phyloP scores from a whole-genome alignment of 2,113 vertebrate genomes.

The Uria aalge region DNA sequence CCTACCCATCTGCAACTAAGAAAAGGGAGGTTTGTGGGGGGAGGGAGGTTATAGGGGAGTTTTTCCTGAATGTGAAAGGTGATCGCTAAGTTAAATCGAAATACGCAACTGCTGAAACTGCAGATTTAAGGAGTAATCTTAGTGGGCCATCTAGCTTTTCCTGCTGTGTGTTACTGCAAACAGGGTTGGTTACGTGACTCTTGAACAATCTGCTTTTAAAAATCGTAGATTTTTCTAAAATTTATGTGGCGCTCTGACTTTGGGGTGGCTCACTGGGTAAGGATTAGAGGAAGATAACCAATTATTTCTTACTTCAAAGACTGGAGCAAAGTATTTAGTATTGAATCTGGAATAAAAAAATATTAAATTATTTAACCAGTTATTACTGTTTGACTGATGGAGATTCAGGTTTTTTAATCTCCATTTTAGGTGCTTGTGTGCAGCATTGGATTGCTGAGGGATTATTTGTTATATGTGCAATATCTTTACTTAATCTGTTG shows the following conservation, averaged over 20 bases:
- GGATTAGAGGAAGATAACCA: neutral
- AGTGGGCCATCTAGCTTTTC: neutral
- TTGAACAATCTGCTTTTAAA: neutral
- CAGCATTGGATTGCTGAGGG: neutral
- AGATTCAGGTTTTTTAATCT: neutral
- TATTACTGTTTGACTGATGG: neutral
- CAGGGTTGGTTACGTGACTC: neutral
- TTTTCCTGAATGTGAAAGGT: neutral
- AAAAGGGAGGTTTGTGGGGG: neutral
- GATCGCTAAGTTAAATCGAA: neutral
- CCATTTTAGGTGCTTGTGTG: neutral
- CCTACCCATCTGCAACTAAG: neutral
- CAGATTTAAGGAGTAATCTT: neutral
- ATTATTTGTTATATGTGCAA: neutral
- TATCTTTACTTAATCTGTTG: neutral
- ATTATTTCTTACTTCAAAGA: neutral
- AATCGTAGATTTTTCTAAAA: neutral
- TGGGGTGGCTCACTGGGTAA: neutral
- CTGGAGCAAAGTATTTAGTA: neutral
- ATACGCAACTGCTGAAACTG: neutral
- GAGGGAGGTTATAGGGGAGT: neutral
- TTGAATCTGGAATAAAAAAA: neutral
- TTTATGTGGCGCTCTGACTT: neutral
- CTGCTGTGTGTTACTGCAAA: neutral
- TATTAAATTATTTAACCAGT: neutral